Evolutionary conservation across 92 coral and sea anemone species (phyloP).

Genomic region (Heteractis magnifica): DNA sequence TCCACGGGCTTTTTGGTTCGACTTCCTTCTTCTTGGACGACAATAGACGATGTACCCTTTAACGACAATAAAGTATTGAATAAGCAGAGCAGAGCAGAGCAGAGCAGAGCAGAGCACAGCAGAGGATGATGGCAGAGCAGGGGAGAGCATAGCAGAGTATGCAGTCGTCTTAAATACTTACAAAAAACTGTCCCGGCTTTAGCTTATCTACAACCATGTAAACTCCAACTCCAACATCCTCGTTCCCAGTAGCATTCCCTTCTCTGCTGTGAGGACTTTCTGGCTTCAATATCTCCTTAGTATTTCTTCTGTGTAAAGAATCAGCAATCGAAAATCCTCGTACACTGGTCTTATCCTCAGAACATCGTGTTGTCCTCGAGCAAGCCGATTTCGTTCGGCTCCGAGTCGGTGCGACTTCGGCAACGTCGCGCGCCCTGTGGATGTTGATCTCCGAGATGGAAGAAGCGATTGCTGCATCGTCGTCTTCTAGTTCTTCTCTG

Average conservation of each 20-base stretch:
- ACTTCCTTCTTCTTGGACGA: slow-evolving; percentile 35
- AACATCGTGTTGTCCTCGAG: not conserved
- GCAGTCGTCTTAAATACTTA: slow-evolving; percentile 41
- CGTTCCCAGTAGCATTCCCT: not conserved
- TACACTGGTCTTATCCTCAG: not conserved
- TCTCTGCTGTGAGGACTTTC: too few species aligned
- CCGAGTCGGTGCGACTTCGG: not conserved
- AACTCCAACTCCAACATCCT: slow-evolving; percentile 72
- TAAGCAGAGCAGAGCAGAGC: too few species aligned
- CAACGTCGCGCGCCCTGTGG: not conserved
- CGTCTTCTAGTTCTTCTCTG: slow-evolving; percentile 17
- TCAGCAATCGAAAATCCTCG: not conserved
- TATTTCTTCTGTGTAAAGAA: not conserved
- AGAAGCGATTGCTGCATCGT: not conserved
- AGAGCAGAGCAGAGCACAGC: too few species aligned
- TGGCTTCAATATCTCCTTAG: not conserved
- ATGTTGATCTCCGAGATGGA: slow-evolving; percentile 21
- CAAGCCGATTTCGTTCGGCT: not conserved
- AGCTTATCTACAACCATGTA: slow-evolving; percentile 76
- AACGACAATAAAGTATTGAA: not conserved
- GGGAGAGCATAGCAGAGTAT: too few species aligned
- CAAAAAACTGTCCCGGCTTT: slow-evolving; percentile 67
- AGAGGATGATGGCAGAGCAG: too few species aligned
- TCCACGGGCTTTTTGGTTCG: not conserved
- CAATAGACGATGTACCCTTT: slow-evolving; percentile 56